Percentiles rank a stretch among this genome's conserved stretches.
phyloP scores from a whole-genome alignment of 2,888 invertebrate genomes.

The Hybos culiciformis region DNA sequence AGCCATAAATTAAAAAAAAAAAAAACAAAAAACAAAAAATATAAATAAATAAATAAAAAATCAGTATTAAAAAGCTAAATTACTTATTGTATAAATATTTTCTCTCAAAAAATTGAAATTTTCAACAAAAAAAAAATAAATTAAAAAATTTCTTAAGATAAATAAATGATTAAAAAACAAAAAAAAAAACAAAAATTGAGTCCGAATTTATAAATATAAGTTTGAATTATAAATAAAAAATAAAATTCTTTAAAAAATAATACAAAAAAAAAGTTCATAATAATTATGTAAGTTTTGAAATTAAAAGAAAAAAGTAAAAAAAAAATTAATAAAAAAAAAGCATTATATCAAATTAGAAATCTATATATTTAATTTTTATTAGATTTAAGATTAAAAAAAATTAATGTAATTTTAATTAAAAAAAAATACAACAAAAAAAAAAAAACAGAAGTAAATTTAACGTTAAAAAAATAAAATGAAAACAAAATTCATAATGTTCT shows the following conservation, averaged over 20 bases:
- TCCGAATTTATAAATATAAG: conserved; percentile 24
- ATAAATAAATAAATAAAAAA: conserved; percentile 11
- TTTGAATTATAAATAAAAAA: conserved; percentile 10
- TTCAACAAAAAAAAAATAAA: conserved; percentile 5
- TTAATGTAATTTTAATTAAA: conserved; percentile 1
- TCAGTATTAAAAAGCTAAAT: conserved; percentile 9
- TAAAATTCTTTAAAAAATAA: conserved; percentile 4
- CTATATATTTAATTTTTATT: background rate
- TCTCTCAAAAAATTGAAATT: conserved; percentile 5
- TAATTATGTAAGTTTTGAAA: background rate
- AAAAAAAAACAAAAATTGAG: conserved; percentile 15
- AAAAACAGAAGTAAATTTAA: background rate
- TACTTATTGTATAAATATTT: background rate
- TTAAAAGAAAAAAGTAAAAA: background rate
- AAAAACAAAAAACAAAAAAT: conserved; percentile 2
- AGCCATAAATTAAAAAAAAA: conserved; percentile 16
- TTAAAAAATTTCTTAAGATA: conserved; percentile 13
- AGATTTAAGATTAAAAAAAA: background rate
- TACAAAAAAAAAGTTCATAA: conserved; percentile 1
- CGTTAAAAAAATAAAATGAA: background rate
- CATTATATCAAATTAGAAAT: background rate
- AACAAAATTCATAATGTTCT: too few relatives aligned
- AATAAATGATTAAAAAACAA: conserved; percentile 10
- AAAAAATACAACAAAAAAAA: conserved; percentile 2
- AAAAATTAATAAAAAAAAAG: background rate